Base-by-base conservation (phyloP, 2,888 invertebrate species). In the Ophioninae sp. region DNA sequence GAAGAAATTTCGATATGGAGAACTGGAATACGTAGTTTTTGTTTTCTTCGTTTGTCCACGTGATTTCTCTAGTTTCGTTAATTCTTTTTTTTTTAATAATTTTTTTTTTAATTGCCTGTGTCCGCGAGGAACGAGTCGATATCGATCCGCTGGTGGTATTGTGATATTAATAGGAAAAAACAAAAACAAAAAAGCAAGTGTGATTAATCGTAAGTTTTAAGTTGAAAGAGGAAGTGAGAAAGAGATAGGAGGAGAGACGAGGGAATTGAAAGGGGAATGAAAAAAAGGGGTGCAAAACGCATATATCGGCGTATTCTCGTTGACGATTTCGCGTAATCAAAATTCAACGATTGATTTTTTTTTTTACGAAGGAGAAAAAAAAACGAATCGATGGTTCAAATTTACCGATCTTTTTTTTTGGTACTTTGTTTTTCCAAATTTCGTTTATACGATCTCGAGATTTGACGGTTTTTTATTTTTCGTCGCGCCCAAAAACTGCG, bases 91-190 rank as follows among this genome's bases (percentile, higher is more conserved):
- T 30, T 30, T 30, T 2, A 30, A 30, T 30, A 30, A 64, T 65
- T 77, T 73, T 82, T 85, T 79, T 83, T 79, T 81, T 85, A 58
- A 84, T 87, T 83, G 71, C 82, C 78, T 69, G 82, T 85, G 82
- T 85, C 58, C 65, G 71, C 72, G 71, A 77, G 79, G 81, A 37
- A 73, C 76, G 85, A 86, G 85, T 86, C 81, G 83, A 86, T 81
- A 85, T 88, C 87, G 87, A 87, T 88, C 88, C 87, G 88, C 87
- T 88, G 88, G 88, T 89, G 88, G 88, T 89, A 88, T 91, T 91
- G 91, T 91, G 91, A 91, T 91, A 91, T 89, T 90, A 88, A 87
- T 86, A 87, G 81, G 79, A 87, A 81, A 84, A 84, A 74, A 68
- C 56, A 51, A 67, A 72, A 61, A 69, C 39, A 75, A 77, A 82